A percentile compares a stretch with the other conserved stretches of the same genome.
These are phyloP conservation scores for Prunella himalayana DNA, from an alignment of 2,113 vertebrate genomes.

Conservation along the genomic window DNA sequence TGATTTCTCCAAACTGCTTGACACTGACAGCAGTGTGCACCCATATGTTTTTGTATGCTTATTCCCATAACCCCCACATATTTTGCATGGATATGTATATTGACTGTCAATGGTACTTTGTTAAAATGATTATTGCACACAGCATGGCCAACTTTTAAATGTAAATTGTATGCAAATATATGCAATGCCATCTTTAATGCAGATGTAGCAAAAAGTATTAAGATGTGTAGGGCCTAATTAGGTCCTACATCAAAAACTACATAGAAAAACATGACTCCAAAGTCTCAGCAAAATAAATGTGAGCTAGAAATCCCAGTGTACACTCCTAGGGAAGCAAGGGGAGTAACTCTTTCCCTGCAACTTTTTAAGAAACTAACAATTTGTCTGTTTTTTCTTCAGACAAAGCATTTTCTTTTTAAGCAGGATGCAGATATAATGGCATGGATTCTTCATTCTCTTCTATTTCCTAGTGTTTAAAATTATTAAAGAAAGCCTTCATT, in stretches of 20 bases:
- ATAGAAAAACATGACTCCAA: constrained; percentile 71
- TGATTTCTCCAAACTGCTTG: neutral
- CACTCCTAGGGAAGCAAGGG: constrained; percentile 22
- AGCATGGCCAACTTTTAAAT: constrained; percentile 72
- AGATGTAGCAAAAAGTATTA: constrained; percentile 79
- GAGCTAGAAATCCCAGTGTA: constrained; percentile 74
- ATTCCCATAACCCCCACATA: neutral
- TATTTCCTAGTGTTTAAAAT: constrained; percentile 23
- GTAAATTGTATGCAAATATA: constrained; percentile 79
- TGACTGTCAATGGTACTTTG: constrained; percentile 50
- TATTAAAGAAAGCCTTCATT: constrained; percentile 17
- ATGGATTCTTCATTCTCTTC: constrained; percentile 15
- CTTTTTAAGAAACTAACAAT: constrained; percentile 24
- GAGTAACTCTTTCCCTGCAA: constrained; percentile 23
- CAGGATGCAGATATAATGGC: neutral
- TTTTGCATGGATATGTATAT: constrained; percentile 36
- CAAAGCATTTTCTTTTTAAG: constrained; percentile 39
- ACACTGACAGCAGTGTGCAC: neutral
- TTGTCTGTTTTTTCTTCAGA: constrained; percentile 27
- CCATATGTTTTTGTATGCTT: neutral
- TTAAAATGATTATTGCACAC: constrained; percentile 65
- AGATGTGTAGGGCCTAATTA: constrained; percentile 77
- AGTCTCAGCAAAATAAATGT: constrained; percentile 73
- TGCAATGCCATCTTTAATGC: constrained; percentile 77
- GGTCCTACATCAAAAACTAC: constrained; percentile 80